Base-by-base conservation (phyloP, 37 sponge, comb jelly and placozoan species). In the Chondrilla cf. caribensis region DNA sequence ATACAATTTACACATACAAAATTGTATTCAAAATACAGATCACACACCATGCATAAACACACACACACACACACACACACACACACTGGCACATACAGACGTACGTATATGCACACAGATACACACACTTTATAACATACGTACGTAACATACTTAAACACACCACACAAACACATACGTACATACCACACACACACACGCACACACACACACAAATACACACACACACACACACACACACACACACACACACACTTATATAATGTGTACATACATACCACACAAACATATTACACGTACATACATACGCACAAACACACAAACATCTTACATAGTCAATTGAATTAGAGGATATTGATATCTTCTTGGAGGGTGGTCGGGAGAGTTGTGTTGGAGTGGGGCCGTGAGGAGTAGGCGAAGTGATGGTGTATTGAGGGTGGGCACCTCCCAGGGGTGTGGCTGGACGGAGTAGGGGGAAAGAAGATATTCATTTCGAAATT, bases 351-450 rank as follows among this genome's bases (percentile, higher is more conserved):
- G 51, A 47, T 47, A 47, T 47, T 5, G 28, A 28, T 22, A 60
- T 60, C 64, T 60, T 60, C 64, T 60, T 60, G 6, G 64, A 60
- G 5, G 64, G 64, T 28, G 64, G 64, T 19, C 64, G 24, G 6
- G 51, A 47, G 11, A 47, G 51, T 6, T 47, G 51, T 47, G 51
- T 47, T 6, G 51, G 51, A 14, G 51, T 47, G 64, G 7, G 6
- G 4, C 29, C 28, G 22, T 60, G 64, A 60, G 64, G 64, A 60
- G 64, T 60, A n/a, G 64, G 64, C 15, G 64, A 60, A 19, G 64
- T 60, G 64, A 60, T 15, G 64, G 64, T 60, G 64, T 60, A 60
- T n/a, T 28, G 24, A 26, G 64, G 64, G 29, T 60, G 64, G 22
- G 64, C 19, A 4, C 64, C 64, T 28, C 64, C 64, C 24, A 60